These are phyloP conservation scores for Campylomormyrus numenius DNA, from an alignment of 2,113 vertebrate species.

Conservation along the genomic window DNA sequence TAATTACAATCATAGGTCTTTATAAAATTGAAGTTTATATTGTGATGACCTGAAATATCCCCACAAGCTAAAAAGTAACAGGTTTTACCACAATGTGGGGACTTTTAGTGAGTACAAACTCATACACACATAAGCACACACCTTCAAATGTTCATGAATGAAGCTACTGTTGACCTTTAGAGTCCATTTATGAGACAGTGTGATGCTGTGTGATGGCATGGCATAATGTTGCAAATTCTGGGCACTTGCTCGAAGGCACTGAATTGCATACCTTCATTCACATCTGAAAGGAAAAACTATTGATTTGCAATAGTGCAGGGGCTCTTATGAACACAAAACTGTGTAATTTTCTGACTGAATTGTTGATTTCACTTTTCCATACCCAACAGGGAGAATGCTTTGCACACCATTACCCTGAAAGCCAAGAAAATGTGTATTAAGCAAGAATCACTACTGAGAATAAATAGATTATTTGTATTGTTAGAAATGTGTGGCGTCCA, in stretches of 20 bases:
- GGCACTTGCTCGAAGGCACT: neutral
- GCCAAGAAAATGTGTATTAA: neutral
- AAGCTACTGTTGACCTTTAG: neutral
- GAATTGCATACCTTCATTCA: neutral
- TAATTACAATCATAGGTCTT: no score
- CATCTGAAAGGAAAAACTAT: neutral
- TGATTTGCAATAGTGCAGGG: neutral
- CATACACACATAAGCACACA: neutral
- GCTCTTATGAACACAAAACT: neutral
- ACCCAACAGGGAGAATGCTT: neutral
- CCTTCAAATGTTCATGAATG: neutral
- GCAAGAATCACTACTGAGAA: neutral
- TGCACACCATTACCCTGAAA: neutral
- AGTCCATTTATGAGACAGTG: neutral
- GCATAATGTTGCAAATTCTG: neutral
- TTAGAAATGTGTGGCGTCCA: neutral
- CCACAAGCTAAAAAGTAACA: neutral
- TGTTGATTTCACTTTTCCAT: neutral
- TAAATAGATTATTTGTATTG: neutral
- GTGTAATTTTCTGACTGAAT: neutral
- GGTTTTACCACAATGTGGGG: neutral
- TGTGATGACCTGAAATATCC: neutral
- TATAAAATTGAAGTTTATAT: no score
- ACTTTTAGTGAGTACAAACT: neutral
- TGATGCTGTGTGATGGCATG: neutral